Evolutionary conservation across 2,113 vertebrate species (phyloP).

Genomic region (Cinclus mexicanus): DNA sequence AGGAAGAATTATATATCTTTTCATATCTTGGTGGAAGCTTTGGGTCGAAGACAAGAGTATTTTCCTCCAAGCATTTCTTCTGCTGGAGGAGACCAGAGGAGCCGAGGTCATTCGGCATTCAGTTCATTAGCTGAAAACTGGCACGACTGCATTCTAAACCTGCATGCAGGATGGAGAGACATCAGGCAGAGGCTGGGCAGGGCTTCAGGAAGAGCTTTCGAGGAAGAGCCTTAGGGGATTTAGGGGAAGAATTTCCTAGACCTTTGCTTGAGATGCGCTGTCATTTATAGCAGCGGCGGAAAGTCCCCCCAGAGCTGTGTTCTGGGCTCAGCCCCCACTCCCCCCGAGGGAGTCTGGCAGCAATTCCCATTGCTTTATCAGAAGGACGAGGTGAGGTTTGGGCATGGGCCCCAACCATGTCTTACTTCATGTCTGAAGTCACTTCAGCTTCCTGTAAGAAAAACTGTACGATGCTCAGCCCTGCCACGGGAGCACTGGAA

Average conservation of each 20-base stretch:
- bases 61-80: neutral
- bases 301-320: neutral
- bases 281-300: neutral
- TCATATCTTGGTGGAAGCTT: neutral
- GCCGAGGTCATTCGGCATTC: neutral
- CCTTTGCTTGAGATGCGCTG: accelerated
- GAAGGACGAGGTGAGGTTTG: neutral
- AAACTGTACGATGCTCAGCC: neutral
- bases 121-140: neutral
- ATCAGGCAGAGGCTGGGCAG: neutral
- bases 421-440: neutral
- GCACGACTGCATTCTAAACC: neutral
- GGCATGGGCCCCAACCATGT: neutral
- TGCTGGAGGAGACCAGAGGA: neutral
- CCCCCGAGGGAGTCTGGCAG: neutral
- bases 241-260: neutral
- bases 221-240: neutral
- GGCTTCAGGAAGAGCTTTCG: neutral
- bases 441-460: neutral
- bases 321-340: neutral
- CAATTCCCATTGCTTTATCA: neutral
- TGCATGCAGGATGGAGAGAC: neutral
- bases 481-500: neutral
- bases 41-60: neutral
- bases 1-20: neutral